Conservation (phyloP, 2,888 invertebrate genomes). For the Cotesia congregata region DNA sequence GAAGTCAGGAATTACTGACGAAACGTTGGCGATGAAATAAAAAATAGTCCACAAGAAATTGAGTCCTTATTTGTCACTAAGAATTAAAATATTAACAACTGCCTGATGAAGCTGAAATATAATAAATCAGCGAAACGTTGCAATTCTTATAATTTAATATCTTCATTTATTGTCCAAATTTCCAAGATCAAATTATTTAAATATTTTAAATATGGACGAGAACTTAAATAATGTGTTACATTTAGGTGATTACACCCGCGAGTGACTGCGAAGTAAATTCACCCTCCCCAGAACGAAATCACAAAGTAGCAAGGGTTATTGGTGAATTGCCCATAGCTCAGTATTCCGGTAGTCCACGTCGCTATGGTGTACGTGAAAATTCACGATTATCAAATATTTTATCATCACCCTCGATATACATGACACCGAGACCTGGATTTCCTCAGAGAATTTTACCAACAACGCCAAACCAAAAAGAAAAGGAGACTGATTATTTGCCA, state of each 20-base stretch:
- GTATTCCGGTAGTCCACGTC: constrained; percentile 90
- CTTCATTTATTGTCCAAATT: too few species aligned
- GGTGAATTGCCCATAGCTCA: constrained; percentile 92
- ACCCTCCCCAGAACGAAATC: constrained; percentile 66
- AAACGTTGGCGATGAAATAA: too few species aligned
- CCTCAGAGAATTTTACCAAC: constrained; percentile 78
- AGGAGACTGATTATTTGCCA: constrained; percentile 40
- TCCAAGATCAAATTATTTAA: too few species aligned
- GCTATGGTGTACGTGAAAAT: constrained; percentile 78
- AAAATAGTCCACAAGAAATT: too few species aligned
- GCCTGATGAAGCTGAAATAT: too few species aligned
- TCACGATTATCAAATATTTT: constrained; percentile 74
- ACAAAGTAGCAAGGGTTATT: constrained; percentile 78
- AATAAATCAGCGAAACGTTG: too few species aligned
- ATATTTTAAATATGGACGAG: too few species aligned
- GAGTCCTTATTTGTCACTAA: too few species aligned
- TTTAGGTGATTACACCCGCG: constrained; percentile 63
- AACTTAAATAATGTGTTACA: too few species aligned
- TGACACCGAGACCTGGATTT: constrained; percentile 87
- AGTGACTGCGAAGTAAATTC: constrained; percentile 66
- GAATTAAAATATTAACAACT: not conserved
- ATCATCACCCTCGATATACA: constrained; percentile 78
- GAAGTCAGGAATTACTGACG: too few species aligned
- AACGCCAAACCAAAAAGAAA: constrained; percentile 67
- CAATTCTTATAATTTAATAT: too few species aligned